Percentiles rank a stretch among this genome's conserved stretches.
Conservation (phyloP, 2,888 invertebrate species). For the Pristionchus maxplancki region DNA sequence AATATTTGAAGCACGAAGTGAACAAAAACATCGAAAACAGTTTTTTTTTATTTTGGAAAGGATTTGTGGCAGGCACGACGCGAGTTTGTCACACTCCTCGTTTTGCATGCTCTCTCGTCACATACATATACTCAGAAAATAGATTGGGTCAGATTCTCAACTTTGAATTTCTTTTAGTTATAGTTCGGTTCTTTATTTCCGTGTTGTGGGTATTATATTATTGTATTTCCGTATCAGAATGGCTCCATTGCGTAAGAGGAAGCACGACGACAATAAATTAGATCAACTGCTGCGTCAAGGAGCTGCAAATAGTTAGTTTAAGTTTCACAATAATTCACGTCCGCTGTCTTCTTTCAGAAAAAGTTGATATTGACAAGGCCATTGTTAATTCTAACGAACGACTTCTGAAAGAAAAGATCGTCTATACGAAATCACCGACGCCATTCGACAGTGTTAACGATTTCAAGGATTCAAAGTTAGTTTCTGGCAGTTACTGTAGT, state of each 20-base stretch:
- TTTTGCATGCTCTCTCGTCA: too few species aligned
- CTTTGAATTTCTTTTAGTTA: background rate
- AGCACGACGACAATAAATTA: slow-evolving; percentile 42
- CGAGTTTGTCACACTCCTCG: too few species aligned
- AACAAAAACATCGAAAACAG: background rate
- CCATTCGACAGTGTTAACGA: slow-evolving; percentile 45
- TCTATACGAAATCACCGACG: slow-evolving; percentile 24
- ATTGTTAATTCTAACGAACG: slow-evolving; percentile 43
- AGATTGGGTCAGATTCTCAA: background rate
- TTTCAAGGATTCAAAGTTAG: slow-evolving; percentile 42
- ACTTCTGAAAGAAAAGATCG: slow-evolving; percentile 49
- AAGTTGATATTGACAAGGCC: slow-evolving; percentile 46
- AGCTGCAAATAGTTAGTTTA: slow-evolving; percentile 51
- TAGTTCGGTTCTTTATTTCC: background rate
- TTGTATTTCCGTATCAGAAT: background rate
- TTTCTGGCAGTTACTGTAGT: background rate
- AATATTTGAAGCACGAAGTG: background rate
- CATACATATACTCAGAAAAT: too few species aligned
- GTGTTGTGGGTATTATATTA: background rate
- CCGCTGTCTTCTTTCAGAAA: slow-evolving; percentile 23
- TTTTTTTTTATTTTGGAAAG: too few species aligned
- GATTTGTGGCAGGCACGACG: too few species aligned
- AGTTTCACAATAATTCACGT: background rate
- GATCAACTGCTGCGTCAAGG: slow-evolving; percentile 50
- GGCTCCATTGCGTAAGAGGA: slow-evolving; percentile 35